These are phyloP conservation scores for Sciaenops ocellatus DNA, from an alignment of 2,797 vertebrate species.

Conservation along the genomic window DNA sequence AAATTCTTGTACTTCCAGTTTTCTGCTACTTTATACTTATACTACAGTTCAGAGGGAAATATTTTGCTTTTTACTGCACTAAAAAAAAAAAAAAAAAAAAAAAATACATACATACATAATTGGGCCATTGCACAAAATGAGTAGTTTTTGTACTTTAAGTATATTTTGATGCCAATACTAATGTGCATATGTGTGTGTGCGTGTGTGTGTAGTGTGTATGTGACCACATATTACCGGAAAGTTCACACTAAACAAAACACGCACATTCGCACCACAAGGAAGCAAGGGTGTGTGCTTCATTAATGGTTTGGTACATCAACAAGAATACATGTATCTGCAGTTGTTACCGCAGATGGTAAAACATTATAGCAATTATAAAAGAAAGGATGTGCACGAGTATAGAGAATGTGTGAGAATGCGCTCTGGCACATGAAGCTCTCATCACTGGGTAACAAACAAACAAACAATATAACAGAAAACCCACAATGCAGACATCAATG, in stretches of 20 bases:
- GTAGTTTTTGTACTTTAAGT: too few relatives aligned
- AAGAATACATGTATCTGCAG: not conserved
- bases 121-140: too few relatives aligned
- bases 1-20: not conserved
- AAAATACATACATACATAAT: too few relatives aligned
- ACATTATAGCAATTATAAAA: conserved; percentile 3
- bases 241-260: not conserved
- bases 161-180: too few relatives aligned
- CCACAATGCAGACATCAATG: conserved; percentile 14
- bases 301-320: not conserved
- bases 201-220: too few relatives aligned
- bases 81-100: too few relatives aligned
- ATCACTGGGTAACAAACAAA: not conserved
- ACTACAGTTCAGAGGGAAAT: not conserved
- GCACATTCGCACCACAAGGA: not conserved
- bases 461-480: not conserved
- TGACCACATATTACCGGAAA: not conserved
- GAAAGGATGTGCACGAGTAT: not conserved
- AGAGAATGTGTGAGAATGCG: conserved; percentile 9
- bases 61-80: too few relatives aligned
- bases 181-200: too few relatives aligned
- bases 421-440: not conserved
- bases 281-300: not conserved
- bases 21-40: not conserved
- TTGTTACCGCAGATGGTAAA: not conserved